Conservation (phyloP, 2,797 vertebrate genomes). For the Channallabes apus region DNA sequence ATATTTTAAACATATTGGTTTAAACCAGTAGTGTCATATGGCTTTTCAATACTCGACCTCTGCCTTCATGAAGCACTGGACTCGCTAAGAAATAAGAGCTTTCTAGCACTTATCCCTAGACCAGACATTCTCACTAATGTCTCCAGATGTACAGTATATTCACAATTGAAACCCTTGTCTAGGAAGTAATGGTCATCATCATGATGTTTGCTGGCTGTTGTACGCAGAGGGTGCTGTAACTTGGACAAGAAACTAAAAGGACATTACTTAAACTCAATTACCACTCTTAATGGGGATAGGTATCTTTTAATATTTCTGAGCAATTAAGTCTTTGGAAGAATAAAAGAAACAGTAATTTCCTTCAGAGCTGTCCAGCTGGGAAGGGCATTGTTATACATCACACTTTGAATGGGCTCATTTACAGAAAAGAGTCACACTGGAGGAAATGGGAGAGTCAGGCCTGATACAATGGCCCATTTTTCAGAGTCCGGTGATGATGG, state of each 20-base stretch:
- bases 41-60: background rate
- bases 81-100: background rate
- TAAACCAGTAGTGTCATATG: background rate
- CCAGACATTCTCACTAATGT: background rate
- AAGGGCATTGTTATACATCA: conserved; percentile 52
- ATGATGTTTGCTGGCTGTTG: background rate
- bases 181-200: background rate
- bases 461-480: conserved; percentile 54
- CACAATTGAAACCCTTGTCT: background rate
- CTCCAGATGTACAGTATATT: background rate
- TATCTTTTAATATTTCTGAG: conserved; percentile 38
- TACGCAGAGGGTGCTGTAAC: background rate
- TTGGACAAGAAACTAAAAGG: background rate
- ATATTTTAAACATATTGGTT: background rate
- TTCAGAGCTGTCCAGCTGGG: conserved; percentile 43
- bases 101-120: background rate
- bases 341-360: conserved; percentile 48
- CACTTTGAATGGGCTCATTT: conserved; percentile 54
- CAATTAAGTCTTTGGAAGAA: conserved; percentile 35
- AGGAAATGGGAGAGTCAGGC: conserved; percentile 53
- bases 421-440: conserved; percentile 51
- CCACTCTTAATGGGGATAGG: background rate
- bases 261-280: background rate
- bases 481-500: conserved; percentile 51
- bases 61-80: background rate